A percentile compares a stretch with the other conserved stretches of the same genome.
These are phyloP conservation scores for Cacoxenus indagator DNA, from an alignment of 2,888 invertebrate species.

Conservation along the genomic window DNA sequence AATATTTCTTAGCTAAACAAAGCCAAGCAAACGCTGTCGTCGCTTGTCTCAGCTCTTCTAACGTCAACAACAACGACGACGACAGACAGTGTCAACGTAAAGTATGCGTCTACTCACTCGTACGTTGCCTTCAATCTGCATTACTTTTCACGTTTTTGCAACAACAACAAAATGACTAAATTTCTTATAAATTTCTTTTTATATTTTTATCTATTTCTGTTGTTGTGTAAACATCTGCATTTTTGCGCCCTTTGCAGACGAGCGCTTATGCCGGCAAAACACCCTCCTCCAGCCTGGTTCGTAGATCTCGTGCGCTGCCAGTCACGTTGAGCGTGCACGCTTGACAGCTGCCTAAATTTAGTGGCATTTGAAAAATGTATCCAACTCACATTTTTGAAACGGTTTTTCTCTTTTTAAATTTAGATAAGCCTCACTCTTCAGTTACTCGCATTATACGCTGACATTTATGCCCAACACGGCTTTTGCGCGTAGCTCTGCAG, in stretches of 20 bases:
- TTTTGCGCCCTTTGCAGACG: no score
- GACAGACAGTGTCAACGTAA: not conserved
- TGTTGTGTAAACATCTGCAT: no score
- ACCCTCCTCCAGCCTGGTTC: no score
- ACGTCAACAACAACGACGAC: no score
- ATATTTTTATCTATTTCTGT: not conserved
- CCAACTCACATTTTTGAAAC: not conserved
- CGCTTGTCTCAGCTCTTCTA: not conserved
- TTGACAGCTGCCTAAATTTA: not conserved
- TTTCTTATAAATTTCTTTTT: not conserved
- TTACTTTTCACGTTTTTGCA: not conserved
- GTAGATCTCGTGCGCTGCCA: not conserved
- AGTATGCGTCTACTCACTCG: not conserved
- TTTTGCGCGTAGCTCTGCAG: not conserved
- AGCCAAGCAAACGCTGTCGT: not conserved
- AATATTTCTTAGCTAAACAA: not conserved
- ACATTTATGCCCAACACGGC: not conserved
- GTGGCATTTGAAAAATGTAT: not conserved
- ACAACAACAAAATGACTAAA: not conserved
- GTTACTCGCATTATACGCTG: not conserved
- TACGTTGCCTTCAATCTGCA: not conserved
- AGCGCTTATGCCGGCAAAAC: no score
- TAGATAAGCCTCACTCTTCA: not conserved
- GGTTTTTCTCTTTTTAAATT: not conserved
- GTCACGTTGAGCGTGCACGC: not conserved